Evolutionary conservation across 2,797 vertebrate species (phyloP), one percentile per base, ranked within the genome.

Genomic region (Sebastes vulpes): DNA sequence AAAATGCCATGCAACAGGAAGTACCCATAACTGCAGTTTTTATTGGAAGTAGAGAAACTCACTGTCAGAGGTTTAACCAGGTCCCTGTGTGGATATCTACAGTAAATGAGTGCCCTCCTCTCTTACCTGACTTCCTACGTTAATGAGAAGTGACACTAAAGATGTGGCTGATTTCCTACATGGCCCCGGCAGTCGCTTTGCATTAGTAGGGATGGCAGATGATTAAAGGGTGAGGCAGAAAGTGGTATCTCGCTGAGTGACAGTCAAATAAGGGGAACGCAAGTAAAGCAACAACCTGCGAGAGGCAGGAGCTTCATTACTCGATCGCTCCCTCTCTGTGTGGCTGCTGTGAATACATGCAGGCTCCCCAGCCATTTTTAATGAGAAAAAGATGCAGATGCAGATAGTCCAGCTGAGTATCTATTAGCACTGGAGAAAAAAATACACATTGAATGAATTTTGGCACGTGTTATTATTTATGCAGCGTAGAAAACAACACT

Each of bases 81-180:
- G 61, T 84, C 69, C 74, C 76, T 72, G 26, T 72, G 26, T 75
- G 29, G 67, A 77, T 75, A 20, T 78, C 16, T 46, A 82, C 72
- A 83, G 81, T 82, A 83, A 81, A 74, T 16, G 25, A 79, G 65
- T 59, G 72, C 50, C 58, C 65, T 72, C 57, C 73, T 87, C 83
- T 84, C 72, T 65, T 81, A 93, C 87, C 93, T 92, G 92, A 72
- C 79, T 75, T 72, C 64, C 79, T 85, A 32, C 73, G 83, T 75
- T 94, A 93, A 96, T 74, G 82, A 92, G 86, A 95, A 93, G 84
- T 84, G 95, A 95, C 95, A 94, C 90, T 89, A 91, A 93, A 93
- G 91, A 94, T 92, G 93, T 89, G 94, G 83, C 82, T 92, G 93
- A 94, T 94, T 94, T 94, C 90, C 92, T 87, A 78, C 86, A 86